Evolutionary conservation across 2,113 vertebrate species (phyloP), one percentile per base, ranked within the genome.

Genomic region (Pavo muticus): DNA sequence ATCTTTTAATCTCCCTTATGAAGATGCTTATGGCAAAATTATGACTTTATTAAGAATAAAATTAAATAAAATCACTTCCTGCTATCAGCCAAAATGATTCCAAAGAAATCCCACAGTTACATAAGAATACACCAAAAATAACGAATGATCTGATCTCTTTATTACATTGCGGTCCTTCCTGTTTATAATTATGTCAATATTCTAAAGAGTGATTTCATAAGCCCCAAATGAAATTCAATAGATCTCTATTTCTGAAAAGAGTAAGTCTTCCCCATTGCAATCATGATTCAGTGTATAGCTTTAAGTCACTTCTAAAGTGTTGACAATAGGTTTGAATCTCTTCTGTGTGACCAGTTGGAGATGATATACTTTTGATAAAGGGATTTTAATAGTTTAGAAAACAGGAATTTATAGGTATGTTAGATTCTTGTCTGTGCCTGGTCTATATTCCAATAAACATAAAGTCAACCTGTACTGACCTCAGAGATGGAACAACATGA

Each of bases 261-360:
- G 37, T 44, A 47, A 57, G 17, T 42, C 14, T 88, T 93, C 7
- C 18, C 12, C 32, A 84, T 24, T 2, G 21, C 37, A 76, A 6
- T 9, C 71, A 25, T 44, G 5, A 37, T 61, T 74, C 65, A 3
- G 0, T 54, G 70, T 42, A 23, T 13, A n/a, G 6, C 21, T 71
- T 84, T 45, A 84, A 70, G 24, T 32, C 63, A 4, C 10, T 35
- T 18, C 13, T 48, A n/a, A 76, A 68, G 76, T n/a, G 10, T 40
- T 59, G 39, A 32, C 4, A 47, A 2, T 29, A 30, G 11, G 7
- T 27, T 4, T 47, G 25, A 60, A 44, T 77, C 0, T 2, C 3
- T 87, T 89, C 56, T 30, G 2, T 14, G 44, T n/a, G 23, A 4
- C 13, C 20, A 32, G 14, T 2, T 61, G 23, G 21, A 63, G 27